Percentiles rank a stretch among this genome's conserved stretches.
Conservation (phyloP, 2,888 invertebrate genomes). For the Nomada goodeniana region DNA sequence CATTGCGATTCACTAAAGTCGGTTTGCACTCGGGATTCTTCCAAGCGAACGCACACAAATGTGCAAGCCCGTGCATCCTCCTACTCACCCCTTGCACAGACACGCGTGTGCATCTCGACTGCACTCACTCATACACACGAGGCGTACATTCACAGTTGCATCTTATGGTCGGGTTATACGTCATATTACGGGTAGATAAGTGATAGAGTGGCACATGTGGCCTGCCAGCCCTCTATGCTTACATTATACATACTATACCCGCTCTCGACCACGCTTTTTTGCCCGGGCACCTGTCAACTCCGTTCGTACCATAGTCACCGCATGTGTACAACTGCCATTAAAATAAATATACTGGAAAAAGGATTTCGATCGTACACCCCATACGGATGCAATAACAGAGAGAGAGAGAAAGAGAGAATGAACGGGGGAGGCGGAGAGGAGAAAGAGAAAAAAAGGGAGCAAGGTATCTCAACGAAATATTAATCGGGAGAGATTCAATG, state of each 20-base stretch:
- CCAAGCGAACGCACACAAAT: constrained; percentile 28
- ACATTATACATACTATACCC: constrained; percentile 77
- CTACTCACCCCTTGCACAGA: constrained; percentile 38
- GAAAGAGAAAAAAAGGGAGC: constrained; percentile 29
- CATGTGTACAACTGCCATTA: constrained; percentile 78
- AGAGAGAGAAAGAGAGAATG: constrained; percentile 54
- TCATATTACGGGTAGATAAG: constrained; percentile 81
- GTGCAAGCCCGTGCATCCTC: constrained; percentile 18
- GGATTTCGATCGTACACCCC: constrained; percentile 78
- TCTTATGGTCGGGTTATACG: constrained; percentile 73
- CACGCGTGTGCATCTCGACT: constrained; percentile 39
- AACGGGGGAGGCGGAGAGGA: constrained; percentile 13
- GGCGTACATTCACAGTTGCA: constrained; percentile 61
- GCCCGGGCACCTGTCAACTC: constrained; percentile 83
- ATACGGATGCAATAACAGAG: constrained; percentile 76
- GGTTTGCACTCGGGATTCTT: constrained; percentile 22
- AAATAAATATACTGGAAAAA: constrained; percentile 79
- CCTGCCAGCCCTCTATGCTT: constrained; percentile 82
- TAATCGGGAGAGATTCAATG: constrained; percentile 41
- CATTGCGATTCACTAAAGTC: constrained; percentile 19
- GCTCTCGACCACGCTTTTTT: constrained; percentile 76
- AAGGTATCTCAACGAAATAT: constrained; percentile 35
- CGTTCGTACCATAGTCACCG: constrained; percentile 78
- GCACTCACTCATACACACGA: constrained; percentile 14
- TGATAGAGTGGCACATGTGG: constrained; percentile 83